These are phyloP conservation scores for Pandemis corylana DNA, from an alignment of 2,888 invertebrate genomes.

Conservation along the genomic window DNA sequence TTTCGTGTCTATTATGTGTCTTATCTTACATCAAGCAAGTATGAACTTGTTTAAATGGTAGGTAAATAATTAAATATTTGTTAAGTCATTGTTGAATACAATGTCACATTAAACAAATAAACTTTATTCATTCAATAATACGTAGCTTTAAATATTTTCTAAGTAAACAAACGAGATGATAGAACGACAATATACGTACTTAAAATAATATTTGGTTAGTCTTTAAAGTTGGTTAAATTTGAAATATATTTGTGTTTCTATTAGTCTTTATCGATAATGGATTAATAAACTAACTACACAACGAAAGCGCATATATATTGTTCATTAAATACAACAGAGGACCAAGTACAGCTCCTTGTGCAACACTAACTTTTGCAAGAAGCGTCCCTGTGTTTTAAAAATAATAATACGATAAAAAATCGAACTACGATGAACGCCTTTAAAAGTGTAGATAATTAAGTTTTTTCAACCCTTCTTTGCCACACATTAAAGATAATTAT, in stretches of 20 bases:
- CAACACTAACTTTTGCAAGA: constrained; percentile 64
- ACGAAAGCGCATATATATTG: constrained; percentile 44
- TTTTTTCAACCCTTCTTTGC: neutral
- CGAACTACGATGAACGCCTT: neutral
- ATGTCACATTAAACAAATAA: too few species aligned
- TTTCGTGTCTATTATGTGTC: too few species aligned
- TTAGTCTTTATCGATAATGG: neutral
- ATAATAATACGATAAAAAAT: constrained; percentile 1
- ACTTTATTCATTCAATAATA: too few species aligned
- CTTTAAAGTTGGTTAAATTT: neutral
- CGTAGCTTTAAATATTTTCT: neutral
- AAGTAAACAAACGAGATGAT: neutral
- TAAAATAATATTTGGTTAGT: neutral
- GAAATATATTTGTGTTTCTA: neutral
- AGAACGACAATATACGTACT: neutral
- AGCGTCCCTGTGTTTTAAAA: constrained; percentile 51
- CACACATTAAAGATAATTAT: neutral
- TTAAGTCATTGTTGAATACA: too few species aligned
- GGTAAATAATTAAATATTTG: too few species aligned
- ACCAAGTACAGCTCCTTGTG: constrained; percentile 58
- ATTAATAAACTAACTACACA: constrained; percentile 24
- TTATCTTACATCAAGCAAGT: too few species aligned
- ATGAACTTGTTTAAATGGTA: too few species aligned
- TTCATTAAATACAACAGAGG: constrained; percentile 45
- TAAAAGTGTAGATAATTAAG: constrained; percentile 9